phyloP scores from a whole-genome alignment of 2,888 invertebrate genomes.

The Globia sparganii region DNA sequence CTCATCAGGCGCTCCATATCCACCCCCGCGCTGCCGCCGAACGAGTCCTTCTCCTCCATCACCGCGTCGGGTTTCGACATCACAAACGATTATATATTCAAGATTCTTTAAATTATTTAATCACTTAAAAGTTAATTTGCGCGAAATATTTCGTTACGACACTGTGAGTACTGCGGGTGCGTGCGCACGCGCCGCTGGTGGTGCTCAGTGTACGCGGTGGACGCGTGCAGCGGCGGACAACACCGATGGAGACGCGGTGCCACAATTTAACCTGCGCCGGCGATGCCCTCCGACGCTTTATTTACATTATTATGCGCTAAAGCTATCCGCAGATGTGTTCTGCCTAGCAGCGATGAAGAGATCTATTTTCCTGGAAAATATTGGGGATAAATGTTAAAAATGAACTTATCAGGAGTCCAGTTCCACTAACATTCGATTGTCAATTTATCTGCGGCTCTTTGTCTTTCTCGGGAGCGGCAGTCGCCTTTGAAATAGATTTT shows the following conservation, averaged over 20 bases:
- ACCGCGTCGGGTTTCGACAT: slow-evolving; percentile 58
- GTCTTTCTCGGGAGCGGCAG: neutral
- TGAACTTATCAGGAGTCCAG: neutral
- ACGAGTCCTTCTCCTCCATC: slow-evolving; percentile 30
- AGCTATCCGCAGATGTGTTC: slow-evolving; percentile 33
- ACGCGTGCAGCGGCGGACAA: slow-evolving; percentile 25
- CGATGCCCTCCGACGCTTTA: slow-evolving; percentile 31
- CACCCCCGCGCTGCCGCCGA: slow-evolving; percentile 66
- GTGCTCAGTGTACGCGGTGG: slow-evolving; percentile 29
- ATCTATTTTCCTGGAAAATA: slow-evolving; percentile 8
- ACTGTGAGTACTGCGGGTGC: neutral
- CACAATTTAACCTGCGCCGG: slow-evolving; percentile 33
- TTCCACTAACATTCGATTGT: neutral
- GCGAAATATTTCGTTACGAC: slow-evolving; percentile 10
- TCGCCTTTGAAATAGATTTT: neutral
- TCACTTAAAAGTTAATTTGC: slow-evolving; percentile 9
- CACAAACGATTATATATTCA: slow-evolving; percentile 25
- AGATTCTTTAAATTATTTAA: neutral
- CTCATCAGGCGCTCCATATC: slow-evolving; percentile 82
- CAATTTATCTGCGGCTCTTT: neutral
- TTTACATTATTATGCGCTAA: slow-evolving; percentile 32
- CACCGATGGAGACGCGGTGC: slow-evolving; percentile 21
- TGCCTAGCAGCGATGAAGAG: neutral
- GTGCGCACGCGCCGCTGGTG: slow-evolving; percentile 51
- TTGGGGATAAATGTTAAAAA: neutral